A percentile compares a stretch with the other conserved stretches of the same genome.
Conservation (phyloP, 2,888 invertebrate genomes). For the Chaitophorus viminalis region DNA sequence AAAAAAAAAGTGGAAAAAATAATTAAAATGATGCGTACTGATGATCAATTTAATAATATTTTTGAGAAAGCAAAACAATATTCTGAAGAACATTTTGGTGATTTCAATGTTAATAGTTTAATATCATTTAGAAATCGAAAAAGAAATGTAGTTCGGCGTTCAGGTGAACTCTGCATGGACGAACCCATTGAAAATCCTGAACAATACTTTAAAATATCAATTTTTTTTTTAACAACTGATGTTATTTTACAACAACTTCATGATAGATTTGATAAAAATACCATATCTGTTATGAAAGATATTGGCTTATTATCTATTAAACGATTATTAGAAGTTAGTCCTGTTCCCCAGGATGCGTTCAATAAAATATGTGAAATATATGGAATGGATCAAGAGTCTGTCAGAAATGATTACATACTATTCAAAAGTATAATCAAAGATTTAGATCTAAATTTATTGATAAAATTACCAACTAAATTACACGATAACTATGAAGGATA, state of each 20-base stretch:
- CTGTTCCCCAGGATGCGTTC: conserved; percentile 6
- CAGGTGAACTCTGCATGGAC: background rate
- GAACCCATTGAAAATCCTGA: background rate
- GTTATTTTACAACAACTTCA: conserved; percentile 1
- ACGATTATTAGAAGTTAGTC: background rate
- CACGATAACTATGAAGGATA: background rate
- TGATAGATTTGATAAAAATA: background rate
- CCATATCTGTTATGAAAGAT: conserved; percentile 7
- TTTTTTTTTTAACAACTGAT: background rate
- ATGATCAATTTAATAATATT: background rate
- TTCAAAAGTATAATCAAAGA: conserved; percentile 10
- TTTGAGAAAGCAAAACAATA: background rate
- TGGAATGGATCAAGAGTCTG: background rate
- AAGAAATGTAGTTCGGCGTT: background rate
- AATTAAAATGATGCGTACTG: background rate
- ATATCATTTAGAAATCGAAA: conserved; percentile 1
- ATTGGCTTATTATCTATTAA: conserved; percentile 1
- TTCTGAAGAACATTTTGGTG: background rate
- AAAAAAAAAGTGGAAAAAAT: background rate
- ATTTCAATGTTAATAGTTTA: background rate
- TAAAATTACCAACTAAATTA: background rate
- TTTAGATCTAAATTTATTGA: background rate
- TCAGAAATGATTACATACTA: conserved; percentile 16
- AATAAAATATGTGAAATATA: conserved; percentile 7
- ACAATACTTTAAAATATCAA: background rate